Conservation (phyloP, 1,140 invertebrate genomes). For the Rhagoletis zephyria region DNA sequence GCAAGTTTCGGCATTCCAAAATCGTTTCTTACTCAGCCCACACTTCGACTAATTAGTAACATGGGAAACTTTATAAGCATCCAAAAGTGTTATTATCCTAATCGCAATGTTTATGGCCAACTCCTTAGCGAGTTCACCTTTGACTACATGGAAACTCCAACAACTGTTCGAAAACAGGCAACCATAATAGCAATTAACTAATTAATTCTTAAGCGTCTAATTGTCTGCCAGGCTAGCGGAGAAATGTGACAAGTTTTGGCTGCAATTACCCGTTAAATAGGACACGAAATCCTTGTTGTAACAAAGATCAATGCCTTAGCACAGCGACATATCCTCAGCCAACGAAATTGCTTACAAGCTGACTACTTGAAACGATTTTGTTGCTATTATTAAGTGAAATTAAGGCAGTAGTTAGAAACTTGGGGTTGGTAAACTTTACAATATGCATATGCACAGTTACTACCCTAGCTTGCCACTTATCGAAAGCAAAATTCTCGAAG, state of each 20-base stretch:
- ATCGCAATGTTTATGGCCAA: not conserved
- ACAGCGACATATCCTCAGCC: no score
- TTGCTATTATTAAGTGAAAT: slow-evolving; percentile 41
- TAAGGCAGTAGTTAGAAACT: not conserved
- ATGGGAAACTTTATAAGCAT: no score
- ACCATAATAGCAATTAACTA: slow-evolving; percentile 14
- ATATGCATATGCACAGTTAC: not conserved
- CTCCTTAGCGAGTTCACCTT: not conserved
- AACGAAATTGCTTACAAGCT: not conserved
- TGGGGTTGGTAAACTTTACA: not conserved
- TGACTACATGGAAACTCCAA: not conserved
- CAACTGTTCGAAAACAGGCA: not conserved
- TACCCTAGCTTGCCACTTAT: no score
- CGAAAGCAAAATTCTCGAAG: not conserved
- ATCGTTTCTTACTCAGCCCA: no score
- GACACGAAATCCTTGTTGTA: not conserved
- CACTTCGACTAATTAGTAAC: no score
- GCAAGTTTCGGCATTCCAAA: no score
- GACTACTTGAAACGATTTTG: slow-evolving; percentile 25
- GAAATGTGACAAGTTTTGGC: not conserved
- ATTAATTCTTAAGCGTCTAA: not conserved
- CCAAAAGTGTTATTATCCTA: not conserved
- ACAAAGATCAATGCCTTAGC: not conserved
- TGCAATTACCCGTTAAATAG: not conserved
- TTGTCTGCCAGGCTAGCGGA: not conserved